Evolutionary conservation across 2,113 vertebrate genomes (phyloP).

Genomic region (Salvator merianae): DNA sequence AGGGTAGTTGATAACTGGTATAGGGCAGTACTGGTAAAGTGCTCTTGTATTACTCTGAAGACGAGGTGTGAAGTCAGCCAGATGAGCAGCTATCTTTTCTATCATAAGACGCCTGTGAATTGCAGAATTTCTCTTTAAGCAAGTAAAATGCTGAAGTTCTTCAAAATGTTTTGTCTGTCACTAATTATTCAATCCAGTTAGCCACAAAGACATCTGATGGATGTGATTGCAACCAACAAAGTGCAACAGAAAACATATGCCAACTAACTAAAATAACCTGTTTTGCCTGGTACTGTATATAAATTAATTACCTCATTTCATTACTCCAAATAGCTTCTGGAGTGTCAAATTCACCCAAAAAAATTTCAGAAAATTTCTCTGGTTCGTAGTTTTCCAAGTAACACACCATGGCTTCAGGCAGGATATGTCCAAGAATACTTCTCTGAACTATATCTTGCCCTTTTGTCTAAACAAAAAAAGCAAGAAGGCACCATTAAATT

Average conservation of each 20-base stretch:
- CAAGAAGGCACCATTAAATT: conserved; percentile 29
- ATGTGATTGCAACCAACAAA: neutral
- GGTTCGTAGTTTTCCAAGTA: conserved; percentile 98
- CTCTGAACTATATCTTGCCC: conserved; percentile 94
- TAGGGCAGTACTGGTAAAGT: conserved; percentile 97
- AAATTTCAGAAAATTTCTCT: conserved; percentile 97
- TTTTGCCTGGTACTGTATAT: neutral
- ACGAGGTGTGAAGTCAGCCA: conserved; percentile 96
- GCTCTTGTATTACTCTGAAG: conserved; percentile 98
- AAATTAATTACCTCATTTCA: conserved; percentile 90
- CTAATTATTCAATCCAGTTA: conserved; percentile 10
- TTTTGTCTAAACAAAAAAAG: conserved; percentile 80
- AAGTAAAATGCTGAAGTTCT: neutral
- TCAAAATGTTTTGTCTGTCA: conserved; percentile 6
- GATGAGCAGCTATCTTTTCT: conserved; percentile 96
- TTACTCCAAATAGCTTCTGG: conserved; percentile 99
- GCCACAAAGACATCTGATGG: neutral
- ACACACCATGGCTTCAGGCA: conserved; percentile 99
- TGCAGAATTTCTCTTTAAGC: conserved; percentile 37
- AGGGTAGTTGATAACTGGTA: conserved; percentile 93
- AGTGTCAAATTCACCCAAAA: conserved; percentile 97
- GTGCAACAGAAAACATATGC: neutral
- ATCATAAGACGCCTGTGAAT: conserved; percentile 93
- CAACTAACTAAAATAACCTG: neutral
- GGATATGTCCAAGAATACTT: conserved; percentile 91